Evolutionary conservation across 2,797 vertebrate genomes (phyloP).

Genomic region (Psittacula derbiana): DNA sequence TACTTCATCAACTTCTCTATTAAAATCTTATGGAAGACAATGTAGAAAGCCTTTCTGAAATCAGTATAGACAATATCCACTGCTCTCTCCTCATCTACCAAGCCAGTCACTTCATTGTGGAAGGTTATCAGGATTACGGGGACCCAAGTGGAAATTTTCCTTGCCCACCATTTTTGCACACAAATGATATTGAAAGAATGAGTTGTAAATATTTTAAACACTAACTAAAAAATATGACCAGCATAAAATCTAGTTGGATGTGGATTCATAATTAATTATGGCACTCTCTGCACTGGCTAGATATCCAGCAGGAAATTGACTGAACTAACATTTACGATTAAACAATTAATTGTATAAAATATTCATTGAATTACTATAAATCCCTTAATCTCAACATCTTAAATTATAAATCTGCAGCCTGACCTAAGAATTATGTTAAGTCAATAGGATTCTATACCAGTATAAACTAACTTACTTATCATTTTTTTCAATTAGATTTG

Average conservation of each 20-base stretch:
- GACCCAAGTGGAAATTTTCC: neutral
- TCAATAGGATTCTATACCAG: neutral
- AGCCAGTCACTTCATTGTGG: neutral
- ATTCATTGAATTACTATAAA: neutral
- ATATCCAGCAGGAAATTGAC: neutral
- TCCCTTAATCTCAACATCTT: neutral
- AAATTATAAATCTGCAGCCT: neutral
- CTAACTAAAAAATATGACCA: neutral
- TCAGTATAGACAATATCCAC: neutral
- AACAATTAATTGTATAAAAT: neutral
- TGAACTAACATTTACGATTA: neutral
- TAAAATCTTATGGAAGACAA: neutral
- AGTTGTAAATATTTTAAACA: neutral
- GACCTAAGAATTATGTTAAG: neutral
- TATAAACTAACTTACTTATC: neutral
- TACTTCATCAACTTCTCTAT: neutral
- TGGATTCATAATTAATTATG: neutral
- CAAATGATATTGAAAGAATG: neutral
- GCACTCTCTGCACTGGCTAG: neutral
- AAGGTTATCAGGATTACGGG: neutral
- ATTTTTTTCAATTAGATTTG: neutral
- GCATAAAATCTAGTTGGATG: neutral
- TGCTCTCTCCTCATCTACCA: neutral
- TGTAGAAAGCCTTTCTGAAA: neutral
- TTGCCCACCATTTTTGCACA: neutral